Conservation (phyloP, 2,888 invertebrate genomes). For the Amiota minor region DNA sequence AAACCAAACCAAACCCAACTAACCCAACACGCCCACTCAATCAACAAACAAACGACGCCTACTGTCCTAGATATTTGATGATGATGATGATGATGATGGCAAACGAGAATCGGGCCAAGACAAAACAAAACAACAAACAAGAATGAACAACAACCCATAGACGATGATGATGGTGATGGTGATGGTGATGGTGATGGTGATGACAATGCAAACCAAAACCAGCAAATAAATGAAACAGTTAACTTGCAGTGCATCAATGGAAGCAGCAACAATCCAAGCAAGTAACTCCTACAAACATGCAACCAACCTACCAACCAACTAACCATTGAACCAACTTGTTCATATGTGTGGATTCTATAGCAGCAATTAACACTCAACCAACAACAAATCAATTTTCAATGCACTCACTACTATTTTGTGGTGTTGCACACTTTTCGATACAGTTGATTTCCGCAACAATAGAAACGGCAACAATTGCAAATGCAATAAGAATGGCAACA, state of each 20-base stretch:
- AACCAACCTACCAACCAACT: not conserved
- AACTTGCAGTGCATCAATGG: too few relatives aligned
- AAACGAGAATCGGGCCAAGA: not conserved
- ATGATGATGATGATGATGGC: not conserved
- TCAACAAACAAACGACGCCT: conserved; percentile 14
- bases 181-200: too few relatives aligned
- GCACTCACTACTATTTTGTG: conserved; percentile 56
- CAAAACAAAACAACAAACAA: conserved; percentile 33
- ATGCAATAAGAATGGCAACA: conserved; percentile 49
- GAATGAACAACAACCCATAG: conserved; percentile 30
- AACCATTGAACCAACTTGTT: not conserved
- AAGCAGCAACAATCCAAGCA: conserved; percentile 60
- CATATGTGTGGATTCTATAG: conserved; percentile 15
- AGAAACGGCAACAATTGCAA: too few relatives aligned
- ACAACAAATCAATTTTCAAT: conserved; percentile 66
- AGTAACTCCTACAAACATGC: conserved; percentile 39
- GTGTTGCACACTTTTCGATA: conserved; percentile 35
- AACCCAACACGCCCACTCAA: conserved; percentile 23
- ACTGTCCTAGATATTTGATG: conserved; percentile 16
- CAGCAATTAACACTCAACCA: conserved; percentile 65
- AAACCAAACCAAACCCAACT: not conserved
- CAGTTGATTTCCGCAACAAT: conserved; percentile 54
- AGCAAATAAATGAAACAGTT: conserved; percentile 34
- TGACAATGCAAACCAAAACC: conserved; percentile 37
- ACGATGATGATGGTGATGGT: too few relatives aligned